Conservation (phyloP, 2,888 invertebrate genomes). For the Drosophila tripunctata region DNA sequence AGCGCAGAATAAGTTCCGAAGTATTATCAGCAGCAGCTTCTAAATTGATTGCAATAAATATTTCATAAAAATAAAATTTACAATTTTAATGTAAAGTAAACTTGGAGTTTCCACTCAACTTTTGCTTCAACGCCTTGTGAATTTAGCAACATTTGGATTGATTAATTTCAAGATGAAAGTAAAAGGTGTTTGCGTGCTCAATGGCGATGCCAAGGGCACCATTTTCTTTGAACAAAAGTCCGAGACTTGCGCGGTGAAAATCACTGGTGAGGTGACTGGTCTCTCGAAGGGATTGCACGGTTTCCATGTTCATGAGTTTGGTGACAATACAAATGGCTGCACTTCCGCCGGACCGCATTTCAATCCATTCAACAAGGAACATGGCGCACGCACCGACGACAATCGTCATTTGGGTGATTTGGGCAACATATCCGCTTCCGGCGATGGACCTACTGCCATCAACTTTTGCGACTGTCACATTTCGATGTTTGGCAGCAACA, state of each 20-base stretch:
- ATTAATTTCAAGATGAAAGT: conserved; percentile 85
- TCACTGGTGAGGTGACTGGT: conserved; percentile 93
- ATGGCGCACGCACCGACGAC: conserved; percentile 91
- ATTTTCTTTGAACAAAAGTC: conserved; percentile 89
- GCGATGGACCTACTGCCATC: conserved; percentile 86
- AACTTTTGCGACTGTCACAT: conserved; percentile 87
- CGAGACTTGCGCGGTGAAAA: conserved; percentile 86
- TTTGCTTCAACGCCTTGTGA: not conserved
- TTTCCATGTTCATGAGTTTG: conserved; percentile 98
- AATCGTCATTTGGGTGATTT: conserved; percentile 95
- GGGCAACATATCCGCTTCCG: conserved; percentile 92
- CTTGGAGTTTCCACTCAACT: not conserved
- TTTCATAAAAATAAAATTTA: not conserved
- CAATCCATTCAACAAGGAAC: conserved; percentile 92
- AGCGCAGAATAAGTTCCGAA: conserved; percentile 61
- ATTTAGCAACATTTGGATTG: not conserved
- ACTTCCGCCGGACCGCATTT: conserved; percentile 97
- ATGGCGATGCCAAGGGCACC: conserved; percentile 93
- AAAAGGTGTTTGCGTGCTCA: conserved; percentile 94
- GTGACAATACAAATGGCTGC: conserved; percentile 97
- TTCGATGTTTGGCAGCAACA: conserved; percentile 89
- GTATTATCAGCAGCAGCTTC: conserved; percentile 28
- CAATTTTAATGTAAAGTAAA: not conserved
- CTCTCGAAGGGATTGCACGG: conserved; percentile 88
- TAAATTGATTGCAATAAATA: conserved; percentile 25